Base-by-base conservation (phyloP, 2,888 invertebrate genomes). In the Colletes collaris region DNA sequence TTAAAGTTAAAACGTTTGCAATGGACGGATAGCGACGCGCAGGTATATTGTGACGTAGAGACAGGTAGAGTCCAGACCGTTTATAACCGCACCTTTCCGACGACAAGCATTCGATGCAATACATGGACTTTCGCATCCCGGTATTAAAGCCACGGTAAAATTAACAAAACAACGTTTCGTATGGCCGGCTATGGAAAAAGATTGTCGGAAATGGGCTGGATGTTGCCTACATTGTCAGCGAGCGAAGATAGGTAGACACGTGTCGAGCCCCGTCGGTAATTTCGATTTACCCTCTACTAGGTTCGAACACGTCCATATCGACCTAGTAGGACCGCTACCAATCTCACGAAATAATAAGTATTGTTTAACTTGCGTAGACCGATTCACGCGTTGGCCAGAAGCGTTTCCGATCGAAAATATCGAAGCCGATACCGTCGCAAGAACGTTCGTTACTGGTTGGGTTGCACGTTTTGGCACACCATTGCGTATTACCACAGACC, bases 261-360 rank as follows among this genome's bases (percentile, higher is more conserved):
- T 50, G 5, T 8, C 50, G 0, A 37, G 11, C 0, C 59, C 68
- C 4, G 19, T 50, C 40, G 68, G 58, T 0, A 19, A 16, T 19
- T 68, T 40, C 11, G 16, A 10, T 0, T 4, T 11, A n/a, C 37
- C 40, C 3, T 19, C 13, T 5, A 8, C 37, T 44, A n/a, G 67
- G 6, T 67, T 67, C 27, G 56, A 56, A 3, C 56, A 63, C 16
- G 56, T 67, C 0, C 67, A 67, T 11, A 46, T 58, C n/a, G 67
- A 67, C 3, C 27, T 67, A 10, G 46, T 67, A 8, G 46, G 46
- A 1, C 55, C 56, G 7, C n/a, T 58, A 10, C 56, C 56, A n/a
- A 35, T 44, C 0, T 44, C 63, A 35, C 56, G 40, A 40, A 3
- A 3, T 7, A 40, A 40, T 40, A 40, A 4, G 4, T 40, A 40